A percentile compares a stretch with the other conserved stretches of the same genome.
Evolutionary conservation across 64 coral and sea anemone genomes (phyloP).

Genomic region (Acropora yongei): DNA sequence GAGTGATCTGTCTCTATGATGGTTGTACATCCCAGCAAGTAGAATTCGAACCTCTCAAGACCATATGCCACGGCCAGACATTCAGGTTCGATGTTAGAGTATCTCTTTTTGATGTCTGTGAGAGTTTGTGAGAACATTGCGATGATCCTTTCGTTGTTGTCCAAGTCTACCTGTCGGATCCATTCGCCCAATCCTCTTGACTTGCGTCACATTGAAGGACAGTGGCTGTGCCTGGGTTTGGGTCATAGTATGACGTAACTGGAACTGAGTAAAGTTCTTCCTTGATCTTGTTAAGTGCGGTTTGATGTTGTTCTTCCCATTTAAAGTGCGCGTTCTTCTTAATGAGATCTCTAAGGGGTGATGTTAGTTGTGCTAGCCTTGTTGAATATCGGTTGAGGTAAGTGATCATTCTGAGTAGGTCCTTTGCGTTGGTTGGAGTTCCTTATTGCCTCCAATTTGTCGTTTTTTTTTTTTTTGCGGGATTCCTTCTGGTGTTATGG

Average conservation of each 20-base stretch:
- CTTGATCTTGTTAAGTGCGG: constrained; percentile 26
- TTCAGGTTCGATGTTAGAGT: constrained; percentile 20
- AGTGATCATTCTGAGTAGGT: background rate
- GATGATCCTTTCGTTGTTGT: constrained; percentile 13
- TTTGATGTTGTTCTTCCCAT: constrained; percentile 2
- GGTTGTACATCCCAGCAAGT: constrained; percentile 13
- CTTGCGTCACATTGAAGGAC: constrained; percentile 66
- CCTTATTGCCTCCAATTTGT: constrained; percentile 35
- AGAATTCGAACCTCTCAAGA: constrained; percentile 30
- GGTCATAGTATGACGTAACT: constrained; percentile 46
- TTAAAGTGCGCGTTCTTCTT: background rate
- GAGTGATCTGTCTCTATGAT: background rate
- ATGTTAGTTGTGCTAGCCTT: too few relatives aligned
- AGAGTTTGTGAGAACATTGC: background rate
- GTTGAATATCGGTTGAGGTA: too few relatives aligned
- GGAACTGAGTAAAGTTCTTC: constrained; percentile 18
- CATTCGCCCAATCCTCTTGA: constrained; percentile 53
- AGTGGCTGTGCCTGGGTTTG: constrained; percentile 11
- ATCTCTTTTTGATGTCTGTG: too few relatives aligned
- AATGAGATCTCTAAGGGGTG: too few relatives aligned
- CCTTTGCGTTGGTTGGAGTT: constrained; percentile 34
- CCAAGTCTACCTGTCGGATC: constrained; percentile 38
- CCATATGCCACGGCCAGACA: background rate
- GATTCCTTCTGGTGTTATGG: constrained; percentile 42
- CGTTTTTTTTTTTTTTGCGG: too few relatives aligned